Conservation (phyloP, 2,888 invertebrate genomes). For the Mesoligia furuncula region DNA sequence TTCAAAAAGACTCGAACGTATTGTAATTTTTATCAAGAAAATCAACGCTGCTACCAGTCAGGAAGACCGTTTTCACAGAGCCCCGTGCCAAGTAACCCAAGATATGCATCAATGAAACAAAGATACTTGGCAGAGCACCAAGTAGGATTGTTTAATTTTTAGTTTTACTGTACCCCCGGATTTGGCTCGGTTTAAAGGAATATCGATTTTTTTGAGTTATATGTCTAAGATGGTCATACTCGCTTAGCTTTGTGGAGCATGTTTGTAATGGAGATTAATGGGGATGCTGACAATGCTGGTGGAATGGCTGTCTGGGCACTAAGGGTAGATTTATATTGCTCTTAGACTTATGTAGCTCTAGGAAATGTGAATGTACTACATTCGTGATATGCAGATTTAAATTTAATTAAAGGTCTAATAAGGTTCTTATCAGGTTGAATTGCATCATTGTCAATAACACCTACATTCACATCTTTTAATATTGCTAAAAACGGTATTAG, state of each 20-base stretch:
- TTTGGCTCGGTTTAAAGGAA: conserved; percentile 65
- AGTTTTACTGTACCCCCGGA: conserved; percentile 71
- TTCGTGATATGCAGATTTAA: neutral
- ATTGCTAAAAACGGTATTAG: neutral
- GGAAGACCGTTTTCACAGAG: conserved; percentile 61
- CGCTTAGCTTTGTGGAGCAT: conserved; percentile 45
- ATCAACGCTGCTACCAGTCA: conserved; percentile 59
- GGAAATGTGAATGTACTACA: neutral
- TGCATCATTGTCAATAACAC: neutral
- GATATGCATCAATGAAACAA: conserved; percentile 79
- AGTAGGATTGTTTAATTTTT: conserved; percentile 81
- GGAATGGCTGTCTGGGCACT: neutral
- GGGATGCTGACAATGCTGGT: conserved; percentile 22
- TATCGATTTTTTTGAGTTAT: conserved; percentile 69
- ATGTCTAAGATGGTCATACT: conserved; percentile 34
- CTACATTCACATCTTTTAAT: neutral
- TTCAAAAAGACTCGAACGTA: conserved; percentile 30
- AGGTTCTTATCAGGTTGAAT: neutral
- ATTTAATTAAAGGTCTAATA: neutral
- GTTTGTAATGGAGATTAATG: conserved; percentile 46
- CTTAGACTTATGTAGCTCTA: neutral
- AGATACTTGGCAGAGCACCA: conserved; percentile 70
- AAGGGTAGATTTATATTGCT: conserved; percentile 3
- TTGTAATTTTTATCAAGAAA: conserved; percentile 66
- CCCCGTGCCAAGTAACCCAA: conserved; percentile 61